Conservation (phyloP, 2,113 vertebrate species). For the Rhagologus leucostigma region DNA sequence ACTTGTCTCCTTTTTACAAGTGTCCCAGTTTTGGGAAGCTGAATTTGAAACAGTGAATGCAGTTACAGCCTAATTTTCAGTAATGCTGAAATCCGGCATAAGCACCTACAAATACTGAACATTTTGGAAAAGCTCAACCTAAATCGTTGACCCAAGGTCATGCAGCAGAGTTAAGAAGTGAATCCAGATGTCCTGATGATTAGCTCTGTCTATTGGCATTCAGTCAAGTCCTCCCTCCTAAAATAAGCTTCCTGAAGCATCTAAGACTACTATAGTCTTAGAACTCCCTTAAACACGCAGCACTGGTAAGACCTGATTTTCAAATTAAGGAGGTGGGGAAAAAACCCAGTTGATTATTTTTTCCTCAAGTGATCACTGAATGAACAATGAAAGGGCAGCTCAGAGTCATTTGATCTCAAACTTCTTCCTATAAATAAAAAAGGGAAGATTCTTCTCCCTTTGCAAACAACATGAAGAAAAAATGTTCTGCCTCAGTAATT, state of each 20-base stretch:
- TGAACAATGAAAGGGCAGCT: not conserved
- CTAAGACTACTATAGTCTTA: conserved; percentile 16
- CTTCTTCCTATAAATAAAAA: not conserved
- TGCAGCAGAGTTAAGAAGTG: conserved; percentile 36
- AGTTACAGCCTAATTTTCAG: not conserved
- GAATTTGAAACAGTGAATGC: not conserved
- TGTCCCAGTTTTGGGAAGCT: not conserved
- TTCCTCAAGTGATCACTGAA: not conserved
- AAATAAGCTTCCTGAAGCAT: conserved; percentile 54
- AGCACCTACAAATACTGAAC: not conserved
- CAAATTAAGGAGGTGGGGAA: not conserved
- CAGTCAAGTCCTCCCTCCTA: conserved; percentile 42
- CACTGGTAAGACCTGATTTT: not conserved
- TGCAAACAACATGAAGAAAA: not conserved
- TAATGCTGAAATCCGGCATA: not conserved
- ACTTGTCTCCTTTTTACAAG: not conserved
- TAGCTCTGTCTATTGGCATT: conserved; percentile 39
- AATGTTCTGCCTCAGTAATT: not conserved
- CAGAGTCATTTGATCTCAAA: not conserved
- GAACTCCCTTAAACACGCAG: not conserved
- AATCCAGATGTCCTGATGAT: conserved; percentile 52
- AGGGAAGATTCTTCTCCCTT: not conserved
- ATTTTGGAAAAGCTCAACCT: conserved; percentile 15
- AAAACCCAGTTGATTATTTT: not conserved
- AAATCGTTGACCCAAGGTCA: conserved; percentile 31